These are phyloP conservation scores for Hemichromis elongatus DNA, from an alignment of 2,113 vertebrate genomes.

Conservation along the genomic window DNA sequence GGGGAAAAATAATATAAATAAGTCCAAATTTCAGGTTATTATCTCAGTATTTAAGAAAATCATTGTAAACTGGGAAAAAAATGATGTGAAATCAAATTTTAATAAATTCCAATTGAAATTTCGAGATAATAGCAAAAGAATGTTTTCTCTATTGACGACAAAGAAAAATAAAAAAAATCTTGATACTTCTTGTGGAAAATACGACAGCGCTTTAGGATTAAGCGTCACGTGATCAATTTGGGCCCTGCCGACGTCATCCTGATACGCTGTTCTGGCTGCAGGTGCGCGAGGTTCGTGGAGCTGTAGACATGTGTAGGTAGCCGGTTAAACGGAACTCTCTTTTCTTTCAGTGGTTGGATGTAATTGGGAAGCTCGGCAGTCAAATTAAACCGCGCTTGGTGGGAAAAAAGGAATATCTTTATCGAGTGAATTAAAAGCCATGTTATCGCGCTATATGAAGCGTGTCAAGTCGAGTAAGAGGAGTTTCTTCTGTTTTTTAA, in stretches of 20 bases:
- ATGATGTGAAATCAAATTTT: too few relatives aligned
- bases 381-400: neutral
- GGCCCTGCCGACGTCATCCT: neutral
- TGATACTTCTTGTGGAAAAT: neutral
- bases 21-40: neutral
- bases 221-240: neutral
- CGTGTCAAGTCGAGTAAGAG: slow-evolving; percentile 65
- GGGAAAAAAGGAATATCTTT: neutral
- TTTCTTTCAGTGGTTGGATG: neutral
- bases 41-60: neutral
- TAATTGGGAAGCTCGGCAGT: too few relatives aligned
- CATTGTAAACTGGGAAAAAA: neutral
- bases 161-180: neutral
- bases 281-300: neutral
- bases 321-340: neutral
- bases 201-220: neutral
- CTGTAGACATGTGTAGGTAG: neutral
- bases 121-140: neutral
- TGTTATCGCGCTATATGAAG: slow-evolving; percentile 60
- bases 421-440: neutral
- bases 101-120: neutral
- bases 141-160: neutral
- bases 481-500: neutral
- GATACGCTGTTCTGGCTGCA: neutral
- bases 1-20: neutral